Evolutionary conservation across 2,888 invertebrate species (phyloP), one percentile per base, ranked within the genome.

Genomic region (Epistrophe grossulariae): DNA sequence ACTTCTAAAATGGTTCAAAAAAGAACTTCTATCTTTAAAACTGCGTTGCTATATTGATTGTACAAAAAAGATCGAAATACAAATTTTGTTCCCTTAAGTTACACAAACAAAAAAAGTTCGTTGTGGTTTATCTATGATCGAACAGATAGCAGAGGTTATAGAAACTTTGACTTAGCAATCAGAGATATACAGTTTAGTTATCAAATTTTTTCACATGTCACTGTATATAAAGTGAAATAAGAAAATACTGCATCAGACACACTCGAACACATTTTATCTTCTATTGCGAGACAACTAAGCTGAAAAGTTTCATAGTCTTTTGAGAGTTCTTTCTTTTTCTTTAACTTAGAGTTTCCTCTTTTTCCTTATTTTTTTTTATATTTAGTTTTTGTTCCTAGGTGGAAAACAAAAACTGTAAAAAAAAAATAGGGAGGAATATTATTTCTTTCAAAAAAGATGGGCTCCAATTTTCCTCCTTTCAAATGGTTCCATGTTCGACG

Each of bases 251-350:
- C 74, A 68, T 38, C 66, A 80, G 80, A 80, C 84, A 55, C 28
- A 73, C 40, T 70, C 68, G 72, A 73, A 60, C 52, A 68, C 17
- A 72, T 82, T 80, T 82, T 76, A 79, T 76, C 79, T 87, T 62
- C 72, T 60, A 72, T 83, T 68, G 66, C 71, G 45, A 83, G 87
- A 83, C 83, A 79, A 83, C 83, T 87, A 79, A 82, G 87, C 83
- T 79, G 72, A 79, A 87, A 87, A 87, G 79, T 87, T 87, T 87
- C 83, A 76, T 71, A 78, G 79, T 76, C 83, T 76, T 62, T 72
- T 70, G 62, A 72, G 52, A 76, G 79, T 83, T 79, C 57, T 83
- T 82, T 74, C 64, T 64, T 59, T 28, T 45, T 60, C 55, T 55
- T 70, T 38, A 48, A 40, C 68, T 70, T 50, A 1, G 19, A 52